Conservation (phyloP, 1,140 invertebrate species). For the Rhagoletis zephyria region DNA sequence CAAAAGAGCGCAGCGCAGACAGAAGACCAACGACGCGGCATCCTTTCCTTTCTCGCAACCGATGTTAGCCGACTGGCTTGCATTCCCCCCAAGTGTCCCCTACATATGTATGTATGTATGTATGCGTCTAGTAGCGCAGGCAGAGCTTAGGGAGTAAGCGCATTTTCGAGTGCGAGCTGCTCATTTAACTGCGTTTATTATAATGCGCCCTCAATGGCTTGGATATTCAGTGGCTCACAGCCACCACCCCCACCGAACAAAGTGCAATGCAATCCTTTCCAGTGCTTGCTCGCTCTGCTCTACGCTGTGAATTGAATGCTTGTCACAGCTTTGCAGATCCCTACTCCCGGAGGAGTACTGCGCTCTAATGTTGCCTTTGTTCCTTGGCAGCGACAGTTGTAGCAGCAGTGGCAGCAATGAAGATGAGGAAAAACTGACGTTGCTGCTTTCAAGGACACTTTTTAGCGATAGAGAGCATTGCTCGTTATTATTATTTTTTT, state of each 20-base stretch:
- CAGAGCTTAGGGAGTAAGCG: too few species aligned
- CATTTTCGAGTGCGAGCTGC: background rate
- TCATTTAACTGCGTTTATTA: constrained; percentile 54
- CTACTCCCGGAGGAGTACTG: background rate
- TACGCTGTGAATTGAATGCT: background rate
- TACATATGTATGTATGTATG: too few species aligned
- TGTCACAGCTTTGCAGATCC: background rate
- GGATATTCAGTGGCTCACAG: background rate
- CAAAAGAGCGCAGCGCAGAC: background rate
- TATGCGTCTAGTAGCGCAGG: background rate
- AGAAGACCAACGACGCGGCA: background rate
- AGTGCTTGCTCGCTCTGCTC: background rate
- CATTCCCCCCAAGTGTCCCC: too few species aligned
- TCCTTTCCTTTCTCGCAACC: too few species aligned
- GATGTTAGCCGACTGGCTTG: too few species aligned
- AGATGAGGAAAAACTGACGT: background rate
- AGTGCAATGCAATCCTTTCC: background rate
- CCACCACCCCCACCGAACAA: background rate
- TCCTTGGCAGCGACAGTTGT: background rate
- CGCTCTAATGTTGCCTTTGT: constrained; percentile 12
- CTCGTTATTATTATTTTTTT: background rate
- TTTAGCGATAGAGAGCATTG: background rate
- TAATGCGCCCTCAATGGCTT: constrained; percentile 18
- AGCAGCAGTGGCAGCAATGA: too few species aligned
- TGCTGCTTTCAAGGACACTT: constrained; percentile 25